phyloP scores from a whole-genome alignment of 1,140 invertebrate species.

The Sycophaga agraensis region DNA sequence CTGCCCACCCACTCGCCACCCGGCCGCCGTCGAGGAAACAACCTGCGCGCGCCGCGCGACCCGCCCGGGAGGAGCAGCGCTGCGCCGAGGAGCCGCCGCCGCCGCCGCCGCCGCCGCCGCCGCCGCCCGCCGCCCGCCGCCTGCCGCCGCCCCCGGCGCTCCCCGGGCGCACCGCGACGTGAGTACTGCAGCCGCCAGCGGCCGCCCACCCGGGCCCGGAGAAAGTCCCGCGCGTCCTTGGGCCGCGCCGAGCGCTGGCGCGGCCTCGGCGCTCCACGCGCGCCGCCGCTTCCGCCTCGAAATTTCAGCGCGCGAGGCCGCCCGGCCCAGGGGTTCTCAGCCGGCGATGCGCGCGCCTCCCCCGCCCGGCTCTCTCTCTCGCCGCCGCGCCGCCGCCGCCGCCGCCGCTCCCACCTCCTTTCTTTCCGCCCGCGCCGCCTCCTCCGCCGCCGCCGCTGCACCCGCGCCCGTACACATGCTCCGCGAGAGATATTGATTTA shows the following conservation, averaged over 20 bases:
- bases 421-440: neutral
- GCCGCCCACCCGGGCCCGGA: no score
- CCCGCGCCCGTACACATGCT: no score
- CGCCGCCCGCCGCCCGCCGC: neutral
- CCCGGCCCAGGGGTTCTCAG: conserved; percentile 2
- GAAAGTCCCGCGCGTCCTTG: conserved; percentile 13
- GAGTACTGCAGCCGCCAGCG: conserved; percentile 2
- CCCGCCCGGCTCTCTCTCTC: neutral
- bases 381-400: neutral
- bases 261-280: no score
- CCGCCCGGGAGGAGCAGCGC: neutral
- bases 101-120: neutral
- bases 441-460: neutral
- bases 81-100: neutral
- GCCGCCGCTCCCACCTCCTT: no score
- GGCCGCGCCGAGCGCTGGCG: no score
- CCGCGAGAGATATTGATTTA: no score
- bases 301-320: conserved; percentile 19
- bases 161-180: neutral
- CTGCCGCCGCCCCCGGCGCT: no score
- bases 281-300: conserved; percentile 9
- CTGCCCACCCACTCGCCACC: conserved; percentile 58
- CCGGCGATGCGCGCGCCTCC: neutral
- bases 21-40: conserved; percentile 58
- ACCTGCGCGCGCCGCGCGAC: conserved; percentile 48